Evolutionary conservation across 1,140 invertebrate species (phyloP).

Genomic region (Cyrtorhinus lividipennis): DNA sequence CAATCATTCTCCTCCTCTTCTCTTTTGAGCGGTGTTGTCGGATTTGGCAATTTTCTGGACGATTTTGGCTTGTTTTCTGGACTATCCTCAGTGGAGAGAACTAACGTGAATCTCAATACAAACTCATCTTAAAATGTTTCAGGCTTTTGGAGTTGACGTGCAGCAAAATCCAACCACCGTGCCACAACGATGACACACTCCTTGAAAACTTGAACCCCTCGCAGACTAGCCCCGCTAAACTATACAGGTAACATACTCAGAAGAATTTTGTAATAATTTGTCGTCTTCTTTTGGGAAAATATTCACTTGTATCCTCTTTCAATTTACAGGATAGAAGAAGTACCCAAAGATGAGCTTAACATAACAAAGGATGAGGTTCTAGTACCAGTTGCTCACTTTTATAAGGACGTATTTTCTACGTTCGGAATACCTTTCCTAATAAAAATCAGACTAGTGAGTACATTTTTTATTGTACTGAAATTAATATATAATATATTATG

Average conservation of each 20-base stretch:
- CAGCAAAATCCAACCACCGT: slow-evolving; percentile 38
- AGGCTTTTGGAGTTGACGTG: slow-evolving; percentile 43
- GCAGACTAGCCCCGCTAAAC: slow-evolving; percentile 18
- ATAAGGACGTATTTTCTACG: slow-evolving; percentile 93
- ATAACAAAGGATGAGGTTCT: slow-evolving; percentile 74
- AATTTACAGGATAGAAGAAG: slow-evolving; percentile 79
- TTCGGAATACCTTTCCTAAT: slow-evolving; percentile 96
- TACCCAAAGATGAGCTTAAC: slow-evolving; percentile 74
- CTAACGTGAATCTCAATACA: no score
- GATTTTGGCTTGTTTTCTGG: no score
- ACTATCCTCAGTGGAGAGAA: no score
- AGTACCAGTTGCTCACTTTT: slow-evolving; percentile 93
- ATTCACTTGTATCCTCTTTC: not conserved
- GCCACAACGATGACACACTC: slow-evolving; percentile 47
- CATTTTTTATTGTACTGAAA: slow-evolving; percentile 17
- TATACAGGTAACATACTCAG: slow-evolving; percentile 22
- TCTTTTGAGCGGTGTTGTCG: no score
- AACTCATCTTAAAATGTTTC: no score
- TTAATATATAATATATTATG: no score
- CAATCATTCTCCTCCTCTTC: no score
- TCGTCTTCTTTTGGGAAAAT: no score
- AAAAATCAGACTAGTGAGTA: slow-evolving; percentile 27
- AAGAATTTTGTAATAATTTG: no score
- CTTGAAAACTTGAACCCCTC: slow-evolving; percentile 38
- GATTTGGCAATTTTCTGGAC: no score